Conservation (phyloP, 2,888 invertebrate species). For the Aproaerema taeniolella region DNA sequence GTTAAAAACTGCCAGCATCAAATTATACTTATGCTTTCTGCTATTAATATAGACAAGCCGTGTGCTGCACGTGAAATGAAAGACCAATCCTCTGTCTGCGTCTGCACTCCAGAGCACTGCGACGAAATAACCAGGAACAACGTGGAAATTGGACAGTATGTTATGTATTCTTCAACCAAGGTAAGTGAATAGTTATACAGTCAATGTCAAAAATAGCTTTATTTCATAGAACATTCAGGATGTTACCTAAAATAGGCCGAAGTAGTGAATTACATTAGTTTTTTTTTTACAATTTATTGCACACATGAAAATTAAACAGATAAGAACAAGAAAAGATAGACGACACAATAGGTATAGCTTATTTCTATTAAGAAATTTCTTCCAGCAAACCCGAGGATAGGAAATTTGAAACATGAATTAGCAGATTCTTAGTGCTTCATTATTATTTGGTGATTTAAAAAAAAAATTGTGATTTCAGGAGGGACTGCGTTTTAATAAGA, state of each 20-base stretch:
- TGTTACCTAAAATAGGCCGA: neutral
- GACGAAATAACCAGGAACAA: conserved; percentile 47
- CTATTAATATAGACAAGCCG: conserved; percentile 34
- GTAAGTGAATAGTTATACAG: conserved; percentile 21
- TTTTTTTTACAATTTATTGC: neutral
- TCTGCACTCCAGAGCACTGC: conserved; percentile 61
- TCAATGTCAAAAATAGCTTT: no score
- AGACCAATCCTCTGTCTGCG: conserved; percentile 48
- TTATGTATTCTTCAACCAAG: conserved; percentile 54
- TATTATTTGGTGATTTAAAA: no score
- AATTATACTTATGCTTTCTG: no score
- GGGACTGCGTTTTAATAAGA: no score
- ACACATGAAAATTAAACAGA: neutral
- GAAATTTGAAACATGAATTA: no score
- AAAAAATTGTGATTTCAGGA: no score
- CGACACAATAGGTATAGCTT: no score
- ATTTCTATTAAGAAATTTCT: no score
- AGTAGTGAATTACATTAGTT: neutral
- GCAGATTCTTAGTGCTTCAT: no score
- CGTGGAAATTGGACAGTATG: conserved; percentile 44
- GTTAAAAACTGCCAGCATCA: no score
- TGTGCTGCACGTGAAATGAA: conserved; percentile 28
- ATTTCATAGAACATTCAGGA: neutral
- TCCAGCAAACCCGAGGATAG: no score
- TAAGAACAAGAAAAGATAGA: neutral